Base-by-base conservation (phyloP, 2,797 vertebrate genomes). In the Vespertilio murinus region DNA sequence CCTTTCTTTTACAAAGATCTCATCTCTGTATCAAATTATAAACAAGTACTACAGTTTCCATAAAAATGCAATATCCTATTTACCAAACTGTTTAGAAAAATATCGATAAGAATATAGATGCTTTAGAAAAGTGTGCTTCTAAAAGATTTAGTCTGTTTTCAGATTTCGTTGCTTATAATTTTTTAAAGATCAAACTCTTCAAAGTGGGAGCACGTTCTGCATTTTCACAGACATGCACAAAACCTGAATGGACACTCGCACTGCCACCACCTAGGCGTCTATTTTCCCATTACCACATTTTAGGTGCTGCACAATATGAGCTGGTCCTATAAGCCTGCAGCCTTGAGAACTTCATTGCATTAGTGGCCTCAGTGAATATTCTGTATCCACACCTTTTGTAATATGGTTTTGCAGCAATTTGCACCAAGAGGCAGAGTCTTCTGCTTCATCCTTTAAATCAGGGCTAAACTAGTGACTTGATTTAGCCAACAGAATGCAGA, bases 51-150 rank as follows among this genome's bases (percentile, higher is more conserved):
- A 83, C 33, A 20, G 92, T 95, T 94, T 94, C 78, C 79, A 91
- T 91, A 92, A 95, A 96, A 97, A 95, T 80, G 88, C 79, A 90
- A 96, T 79, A 83, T 81, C 91, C 14, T 74, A n/a, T 97, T 97
- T 94, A 59, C 88, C 91, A 96, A 95, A 95, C 25, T n/a, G 17
- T 64, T 96, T 67, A 91, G 91, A 93, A 96, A 97, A 96, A 96
- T 96, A 95, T 96, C 90, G 93, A 54, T 95, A 92, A 77, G 91
- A 81, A 86, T 70, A 64, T 73, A 56, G 91, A 75, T 93, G 47
- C 78, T 73, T 92, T 96, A 85, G 59, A 73, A 96, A 94, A 79
- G 6, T 52, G 8, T 33, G 52, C 52, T 83, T 85, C 40, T 93
- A 33, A 89, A 90, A 95, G 54, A 2, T 78, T 61, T 61, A 28